Evolutionary conservation across 2,888 invertebrate species (phyloP), one percentile per base, ranked within the genome.

Genomic region (Scaptomyza polygonia): DNA sequence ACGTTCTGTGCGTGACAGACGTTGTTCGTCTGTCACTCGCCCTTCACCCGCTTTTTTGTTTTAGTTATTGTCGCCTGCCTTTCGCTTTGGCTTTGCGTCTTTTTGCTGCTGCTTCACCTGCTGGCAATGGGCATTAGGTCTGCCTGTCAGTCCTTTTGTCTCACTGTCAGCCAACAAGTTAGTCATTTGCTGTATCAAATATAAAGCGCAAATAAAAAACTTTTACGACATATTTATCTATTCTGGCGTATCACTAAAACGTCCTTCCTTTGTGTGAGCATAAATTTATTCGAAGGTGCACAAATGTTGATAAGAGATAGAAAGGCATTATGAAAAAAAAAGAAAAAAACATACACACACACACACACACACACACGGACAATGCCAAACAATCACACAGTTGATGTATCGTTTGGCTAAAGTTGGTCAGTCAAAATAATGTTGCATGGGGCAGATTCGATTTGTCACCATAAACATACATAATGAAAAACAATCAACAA

Each of bases 141-240:
- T 55, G 53, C 16, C 66, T 11, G 45, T 16, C 7, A 11, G 18
- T 55, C 51, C 27, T 14, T 5, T 27, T 14, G 59, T 14, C 65
- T 36, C 61, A 49, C 71, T 84, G 82, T 71, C 75, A 62, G 79
- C 70, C 82, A 85, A 87, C 82, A 82, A 83, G 82, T 85, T 82
- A 85, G 88, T 86, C 86, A 88, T 83, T 86, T 86, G 68, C 84
- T 76, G 83, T 79, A 79, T 86, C 86, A 86, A 79, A 88, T 79
- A 83, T 84, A 84, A 88, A 88, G 79, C 84, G 84, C 84, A 86
- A 86, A 88, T 86, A 88, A 83, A 83, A 88, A 88, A 83, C 86
- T 83, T 88, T 83, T 83, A 83, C 88, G 88, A 88, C 84, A 86
- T 83, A 86, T 83, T 83, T 83, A 88, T 83, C 88, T 86, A 86